phyloP scores from a whole-genome alignment of 2,888 invertebrate genomes.

The Drosophila histrio region DNA sequence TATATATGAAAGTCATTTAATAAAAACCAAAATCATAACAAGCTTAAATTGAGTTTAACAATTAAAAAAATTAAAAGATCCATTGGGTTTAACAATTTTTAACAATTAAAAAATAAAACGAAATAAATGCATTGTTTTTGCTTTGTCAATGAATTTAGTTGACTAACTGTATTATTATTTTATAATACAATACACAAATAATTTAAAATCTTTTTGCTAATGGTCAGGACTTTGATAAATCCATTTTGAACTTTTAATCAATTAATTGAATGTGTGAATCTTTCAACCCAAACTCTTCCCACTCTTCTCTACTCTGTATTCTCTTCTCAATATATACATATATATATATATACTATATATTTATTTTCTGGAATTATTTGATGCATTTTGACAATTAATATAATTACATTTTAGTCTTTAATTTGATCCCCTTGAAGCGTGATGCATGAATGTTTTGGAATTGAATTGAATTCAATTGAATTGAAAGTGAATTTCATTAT shows the following conservation, averaged over 20 bases:
- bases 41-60: no score
- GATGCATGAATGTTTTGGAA: constrained; percentile 53
- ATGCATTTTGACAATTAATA: constrained; percentile 54
- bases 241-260: constrained; percentile 19
- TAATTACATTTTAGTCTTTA: constrained; percentile 37
- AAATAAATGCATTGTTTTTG: no score
- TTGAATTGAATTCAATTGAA: constrained; percentile 28
- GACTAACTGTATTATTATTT: constrained; percentile 2
- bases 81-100: no score
- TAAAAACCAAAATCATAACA: no score
- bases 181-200: neutral
- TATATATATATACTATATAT: neutral
- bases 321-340: constrained; percentile 4
- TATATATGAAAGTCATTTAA: no score
- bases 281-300: constrained; percentile 7
- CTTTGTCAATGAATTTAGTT: no score
- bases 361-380: constrained; percentile 20
- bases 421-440: constrained; percentile 34
- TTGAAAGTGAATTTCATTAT: constrained; percentile 47
- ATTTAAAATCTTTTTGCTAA: constrained; percentile 12
- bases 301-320: neutral
- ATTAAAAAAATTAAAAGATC: no score
- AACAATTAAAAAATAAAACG: no score
- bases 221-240: constrained; percentile 30
- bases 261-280: constrained; percentile 45